Evolutionary conservation across 1,140 invertebrate species (phyloP).

Genomic region (Drosophila littoralis): DNA sequence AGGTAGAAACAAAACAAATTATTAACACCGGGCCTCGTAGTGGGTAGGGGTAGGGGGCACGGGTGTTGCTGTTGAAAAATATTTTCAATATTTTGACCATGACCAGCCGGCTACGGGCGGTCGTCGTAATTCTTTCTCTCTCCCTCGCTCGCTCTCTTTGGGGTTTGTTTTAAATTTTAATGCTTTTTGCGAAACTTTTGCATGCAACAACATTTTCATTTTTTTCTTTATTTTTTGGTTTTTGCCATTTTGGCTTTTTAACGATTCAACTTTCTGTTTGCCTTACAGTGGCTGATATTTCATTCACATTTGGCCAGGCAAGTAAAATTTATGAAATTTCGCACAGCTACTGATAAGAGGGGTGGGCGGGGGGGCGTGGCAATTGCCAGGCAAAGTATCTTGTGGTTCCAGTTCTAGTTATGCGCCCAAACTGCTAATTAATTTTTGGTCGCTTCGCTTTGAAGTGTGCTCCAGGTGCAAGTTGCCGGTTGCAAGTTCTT

Average conservation of each 20-base stretch:
- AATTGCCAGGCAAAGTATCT: conserved; percentile 11
- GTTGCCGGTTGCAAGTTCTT: conserved; percentile 7
- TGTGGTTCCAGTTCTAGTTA: conserved; percentile 27
- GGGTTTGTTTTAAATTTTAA: conserved; percentile 60
- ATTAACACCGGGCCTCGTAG: conserved; percentile 23
- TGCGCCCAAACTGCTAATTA: conserved; percentile 29
- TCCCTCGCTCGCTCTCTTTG: conserved; percentile 1
- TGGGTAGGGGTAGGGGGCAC: neutral
- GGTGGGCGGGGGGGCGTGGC: neutral
- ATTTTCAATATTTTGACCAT: conserved; percentile 47
- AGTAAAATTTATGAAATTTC: conserved; percentile 70
- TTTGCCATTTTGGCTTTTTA: conserved; percentile 53
- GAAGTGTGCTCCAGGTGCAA: conserved; percentile 31
- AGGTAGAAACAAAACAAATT: conserved; percentile 46
- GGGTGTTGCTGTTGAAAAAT: conserved; percentile 12
- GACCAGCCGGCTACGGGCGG: conserved; percentile 2
- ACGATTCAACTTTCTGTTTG: conserved; percentile 69
- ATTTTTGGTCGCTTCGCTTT: conserved; percentile 19
- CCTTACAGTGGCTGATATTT: conserved; percentile 49
- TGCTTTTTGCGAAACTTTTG: conserved; percentile 69
- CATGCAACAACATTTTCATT: conserved; percentile 14
- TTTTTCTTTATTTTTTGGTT: neutral
- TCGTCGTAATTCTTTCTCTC: conserved; percentile 11
- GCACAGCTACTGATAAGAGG: conserved; percentile 37
- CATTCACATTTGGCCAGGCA: conserved; percentile 52